phyloP scores from a whole-genome alignment of 2,888 invertebrate species.

The Protonemura montana region DNA sequence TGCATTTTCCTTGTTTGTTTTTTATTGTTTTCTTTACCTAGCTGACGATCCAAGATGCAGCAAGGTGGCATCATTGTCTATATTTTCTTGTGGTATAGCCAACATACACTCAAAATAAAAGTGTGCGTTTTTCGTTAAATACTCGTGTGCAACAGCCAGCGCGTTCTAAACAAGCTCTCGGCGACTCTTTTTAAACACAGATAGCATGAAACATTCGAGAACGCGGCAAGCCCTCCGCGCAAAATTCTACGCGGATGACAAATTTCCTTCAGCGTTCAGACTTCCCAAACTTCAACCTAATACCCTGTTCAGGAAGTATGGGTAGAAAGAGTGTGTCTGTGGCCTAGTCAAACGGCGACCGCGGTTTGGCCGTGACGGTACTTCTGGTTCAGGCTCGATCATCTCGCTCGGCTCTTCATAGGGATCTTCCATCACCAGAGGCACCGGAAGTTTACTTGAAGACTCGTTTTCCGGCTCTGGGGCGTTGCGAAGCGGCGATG shows the following conservation, averaged over 20 bases:
- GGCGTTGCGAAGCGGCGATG: conserved; percentile 42
- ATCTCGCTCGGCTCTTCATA: conserved; percentile 45
- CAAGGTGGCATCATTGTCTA: background rate
- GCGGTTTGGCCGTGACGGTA: conserved; percentile 60
- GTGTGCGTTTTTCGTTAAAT: conserved; percentile 15
- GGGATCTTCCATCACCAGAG: conserved; percentile 28
- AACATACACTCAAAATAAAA: background rate
- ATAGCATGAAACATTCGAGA: conserved; percentile 16
- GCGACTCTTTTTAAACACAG: background rate
- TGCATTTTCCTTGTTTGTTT: background rate
- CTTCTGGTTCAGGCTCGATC: conserved; percentile 55
- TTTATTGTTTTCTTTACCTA: background rate
- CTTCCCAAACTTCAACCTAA: conserved; percentile 57
- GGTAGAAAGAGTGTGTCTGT: conserved; percentile 63
- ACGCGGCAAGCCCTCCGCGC: background rate
- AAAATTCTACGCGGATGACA: background rate
- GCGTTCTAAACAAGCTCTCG: conserved; percentile 30
- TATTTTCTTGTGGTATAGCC: background rate
- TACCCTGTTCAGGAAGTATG: conserved; percentile 65
- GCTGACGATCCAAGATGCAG: background rate
- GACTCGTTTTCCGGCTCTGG: conserved; percentile 33
- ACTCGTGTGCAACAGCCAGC: conserved; percentile 19
- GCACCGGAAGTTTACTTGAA: conserved; percentile 19
- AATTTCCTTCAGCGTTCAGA: background rate
- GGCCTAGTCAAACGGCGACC: conserved; percentile 61